Evolutionary conservation across 2,113 vertebrate species (phyloP), one percentile per base, ranked within the genome.

Genomic region (Apus apus): DNA sequence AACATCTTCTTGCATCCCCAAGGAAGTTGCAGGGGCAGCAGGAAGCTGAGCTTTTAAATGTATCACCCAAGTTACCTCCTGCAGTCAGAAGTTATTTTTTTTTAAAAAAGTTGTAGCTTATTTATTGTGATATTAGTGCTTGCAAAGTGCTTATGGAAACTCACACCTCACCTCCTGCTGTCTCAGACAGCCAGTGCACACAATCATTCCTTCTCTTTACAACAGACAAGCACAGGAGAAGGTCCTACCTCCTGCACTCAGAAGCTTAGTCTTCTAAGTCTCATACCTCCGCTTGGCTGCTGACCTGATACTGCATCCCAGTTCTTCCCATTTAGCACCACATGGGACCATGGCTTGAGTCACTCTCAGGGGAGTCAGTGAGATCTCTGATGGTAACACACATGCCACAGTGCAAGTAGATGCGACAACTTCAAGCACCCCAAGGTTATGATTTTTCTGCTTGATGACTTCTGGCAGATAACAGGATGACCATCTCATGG

Each of bases 181-280:
- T 67, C 19, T 80, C 25, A 60, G 50, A 13, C 36, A 75, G 36
- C 23, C 58, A 21, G 16, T 32, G 36, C 21, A 51, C 29, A 8
- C 8, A 71, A n/a, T 4, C 2, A 0, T 68, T 67, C 17, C 38
- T 76, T 58, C 78, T 64, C 48, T 50, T 57, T 80, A 56, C 25
- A n/a, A 94, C 66, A 53, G 46, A 53, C 46, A 66, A 62, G 17
- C 57, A 53, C 26, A 25, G 9, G 17, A 72, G 38, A 36, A 65
- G 22, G 22, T 77, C 1, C 0, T 25, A 54, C 38, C 18, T 38
- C 56, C 32, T 76, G 16, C 0, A 0, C 48, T 78, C 53, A 60
- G n/a, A 68, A 46, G 7, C 14, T 77, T 61, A 78, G 25, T 43
- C 29, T 58, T 85, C 50, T 78, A 32, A 15, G 56, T 66, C 34